Conservation (phyloP, 2,888 invertebrate species). For the Andrena camellia region DNA sequence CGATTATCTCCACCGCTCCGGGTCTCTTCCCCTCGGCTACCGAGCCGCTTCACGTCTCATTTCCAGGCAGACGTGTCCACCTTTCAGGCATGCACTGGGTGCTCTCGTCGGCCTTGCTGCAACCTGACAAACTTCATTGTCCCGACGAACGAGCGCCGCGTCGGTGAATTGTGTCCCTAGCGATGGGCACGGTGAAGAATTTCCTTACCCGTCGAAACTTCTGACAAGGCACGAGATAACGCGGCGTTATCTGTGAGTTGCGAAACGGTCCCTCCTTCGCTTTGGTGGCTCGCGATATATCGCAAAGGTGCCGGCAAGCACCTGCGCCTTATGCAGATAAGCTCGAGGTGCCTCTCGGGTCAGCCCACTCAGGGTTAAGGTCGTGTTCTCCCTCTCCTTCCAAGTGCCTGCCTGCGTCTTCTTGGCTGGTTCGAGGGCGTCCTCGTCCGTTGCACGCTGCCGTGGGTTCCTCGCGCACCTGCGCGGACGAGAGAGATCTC, state of each 20-base stretch:
- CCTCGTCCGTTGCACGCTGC: slow-evolving; percentile 45
- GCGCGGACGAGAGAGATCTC: slow-evolving; percentile 62
- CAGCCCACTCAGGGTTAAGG: slow-evolving; percentile 73
- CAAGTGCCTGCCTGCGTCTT: slow-evolving; percentile 18
- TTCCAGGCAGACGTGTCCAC: neutral
- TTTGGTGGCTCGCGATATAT: slow-evolving; percentile 22
- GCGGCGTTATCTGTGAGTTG: slow-evolving; percentile 39
- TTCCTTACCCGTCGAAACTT: neutral
- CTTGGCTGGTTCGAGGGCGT: slow-evolving; percentile 29
- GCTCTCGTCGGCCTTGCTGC: no score
- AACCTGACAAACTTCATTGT: no score
- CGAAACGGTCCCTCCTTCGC: slow-evolving; percentile 30
- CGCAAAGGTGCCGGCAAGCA: slow-evolving; percentile 82
- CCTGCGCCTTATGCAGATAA: slow-evolving; percentile 84
- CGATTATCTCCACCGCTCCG: slow-evolving; percentile 71
- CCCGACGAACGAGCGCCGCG: no score
- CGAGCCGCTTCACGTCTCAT: slow-evolving; percentile 57
- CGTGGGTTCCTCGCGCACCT: slow-evolving; percentile 68
- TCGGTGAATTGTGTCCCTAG: no score
- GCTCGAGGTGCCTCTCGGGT: slow-evolving; percentile 74
- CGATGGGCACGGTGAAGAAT: no score
- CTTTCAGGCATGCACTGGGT: neutral
- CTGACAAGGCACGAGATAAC: neutral
- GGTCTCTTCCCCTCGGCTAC: slow-evolving; percentile 14
- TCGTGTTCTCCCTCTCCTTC: slow-evolving; percentile 51